These are phyloP conservation scores for Zonotrichia leucophrys DNA, from an alignment of 2,113 vertebrate genomes.

Conservation along the genomic window DNA sequence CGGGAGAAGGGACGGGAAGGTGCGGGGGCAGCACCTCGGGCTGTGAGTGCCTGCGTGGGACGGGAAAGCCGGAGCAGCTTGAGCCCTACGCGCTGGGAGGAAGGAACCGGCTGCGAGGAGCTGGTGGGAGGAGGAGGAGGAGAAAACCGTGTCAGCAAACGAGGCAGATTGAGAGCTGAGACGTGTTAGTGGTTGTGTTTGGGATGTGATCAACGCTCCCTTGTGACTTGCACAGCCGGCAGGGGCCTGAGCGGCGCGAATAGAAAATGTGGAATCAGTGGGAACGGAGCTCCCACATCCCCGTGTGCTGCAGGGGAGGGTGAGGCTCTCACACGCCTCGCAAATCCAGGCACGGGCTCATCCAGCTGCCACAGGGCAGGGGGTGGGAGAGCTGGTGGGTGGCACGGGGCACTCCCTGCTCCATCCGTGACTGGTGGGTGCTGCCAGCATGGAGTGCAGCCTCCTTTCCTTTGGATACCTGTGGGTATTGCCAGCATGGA, in stretches of 20 bases:
- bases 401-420: neutral
- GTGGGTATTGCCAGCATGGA: too few species aligned
- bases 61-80: neutral
- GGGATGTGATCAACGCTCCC: constrained; percentile 20
- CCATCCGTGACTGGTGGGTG: rapidly evolving
- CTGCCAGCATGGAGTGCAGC: neutral
- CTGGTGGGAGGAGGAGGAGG: constrained; percentile 38
- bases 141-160: constrained; percentile 32
- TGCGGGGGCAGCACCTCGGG: neutral
- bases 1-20: neutral
- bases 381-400: neutral
- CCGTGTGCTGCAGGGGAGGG: neutral
- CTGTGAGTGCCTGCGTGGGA: neutral
- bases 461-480: too few species aligned
- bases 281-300: neutral
- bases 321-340: neutral
- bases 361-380: neutral
- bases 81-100: neutral
- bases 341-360: neutral
- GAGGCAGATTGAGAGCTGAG: constrained; percentile 45
- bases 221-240: constrained; percentile 34
- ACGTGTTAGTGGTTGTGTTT: neutral
- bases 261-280: neutral
- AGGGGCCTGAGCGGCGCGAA: neutral
- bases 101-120: constrained; percentile 27